These are phyloP conservation scores for Aplidium turbinatum DNA, from an alignment of 23 tunicate species.

Conservation along the genomic window DNA sequence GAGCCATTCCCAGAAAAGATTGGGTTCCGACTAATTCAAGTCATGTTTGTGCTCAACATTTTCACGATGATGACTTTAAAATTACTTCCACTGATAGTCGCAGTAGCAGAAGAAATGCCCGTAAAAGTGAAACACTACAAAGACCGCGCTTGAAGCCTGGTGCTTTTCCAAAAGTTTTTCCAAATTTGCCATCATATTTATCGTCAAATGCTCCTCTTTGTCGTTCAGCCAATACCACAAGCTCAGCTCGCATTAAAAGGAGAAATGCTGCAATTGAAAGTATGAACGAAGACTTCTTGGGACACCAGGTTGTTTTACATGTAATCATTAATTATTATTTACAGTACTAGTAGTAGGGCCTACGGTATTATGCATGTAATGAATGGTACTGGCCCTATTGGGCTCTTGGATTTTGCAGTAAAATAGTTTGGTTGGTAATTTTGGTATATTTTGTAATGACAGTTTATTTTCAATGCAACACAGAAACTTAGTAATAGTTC, in stretches of 20 bases:
- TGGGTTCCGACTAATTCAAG: slow-evolving; percentile 1
- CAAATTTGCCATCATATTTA: slow-evolving; percentile 2
- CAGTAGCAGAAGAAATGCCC: background rate
- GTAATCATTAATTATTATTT: too few species aligned
- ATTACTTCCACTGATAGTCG: slow-evolving; percentile 11
- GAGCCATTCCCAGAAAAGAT: slow-evolving; percentile 15
- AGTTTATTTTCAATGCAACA: too few species aligned
- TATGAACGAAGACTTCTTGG: too few species aligned
- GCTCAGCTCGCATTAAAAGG: slow-evolving; percentile 2
- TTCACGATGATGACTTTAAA: slow-evolving; percentile 1
- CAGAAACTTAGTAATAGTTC: too few species aligned
- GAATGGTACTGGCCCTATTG: too few species aligned
- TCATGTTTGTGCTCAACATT: slow-evolving; percentile 13
- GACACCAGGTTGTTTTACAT: too few species aligned
- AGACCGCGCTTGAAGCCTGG: background rate
- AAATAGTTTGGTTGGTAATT: too few species aligned
- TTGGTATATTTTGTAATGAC: too few species aligned
- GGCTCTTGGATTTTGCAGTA: too few species aligned
- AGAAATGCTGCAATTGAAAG: too few species aligned
- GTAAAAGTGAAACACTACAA: background rate
- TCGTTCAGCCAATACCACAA: background rate
- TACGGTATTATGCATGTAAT: too few species aligned
- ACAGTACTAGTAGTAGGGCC: too few species aligned
- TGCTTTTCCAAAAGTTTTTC: background rate
- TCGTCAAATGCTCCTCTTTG: background rate